Percentiles rank a stretch among this genome's conserved stretches.
phyloP scores from a whole-genome alignment of 2,113 vertebrate species.

The Dipodomys ordii region DNA sequence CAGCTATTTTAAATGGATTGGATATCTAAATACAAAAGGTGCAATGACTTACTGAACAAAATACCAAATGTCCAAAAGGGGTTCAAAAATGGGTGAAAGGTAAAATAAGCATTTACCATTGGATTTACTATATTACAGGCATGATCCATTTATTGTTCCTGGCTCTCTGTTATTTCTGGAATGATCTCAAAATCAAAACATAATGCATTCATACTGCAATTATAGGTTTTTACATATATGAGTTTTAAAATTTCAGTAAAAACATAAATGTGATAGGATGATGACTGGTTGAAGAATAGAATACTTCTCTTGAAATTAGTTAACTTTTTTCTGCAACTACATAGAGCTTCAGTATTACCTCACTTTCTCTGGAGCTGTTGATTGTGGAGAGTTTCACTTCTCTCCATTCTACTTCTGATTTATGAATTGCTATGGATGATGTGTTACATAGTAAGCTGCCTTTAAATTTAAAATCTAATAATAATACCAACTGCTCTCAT shows the following conservation, averaged over 20 bases:
- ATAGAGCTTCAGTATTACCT: not conserved
- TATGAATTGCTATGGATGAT: not conserved
- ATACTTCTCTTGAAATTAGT: not conserved
- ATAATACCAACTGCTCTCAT: conserved; percentile 30
- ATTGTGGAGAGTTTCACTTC: not conserved
- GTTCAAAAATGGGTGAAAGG: too few species aligned
- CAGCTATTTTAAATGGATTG: too few species aligned
- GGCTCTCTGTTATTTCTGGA: not conserved
- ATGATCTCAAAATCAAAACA: not conserved
- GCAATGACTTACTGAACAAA: not conserved
- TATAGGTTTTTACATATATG: not conserved
- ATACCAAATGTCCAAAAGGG: not conserved
- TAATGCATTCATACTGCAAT: not conserved
- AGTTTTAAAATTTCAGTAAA: not conserved
- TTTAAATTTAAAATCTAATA: not conserved
- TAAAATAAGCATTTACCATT: too few species aligned
- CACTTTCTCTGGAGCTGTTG: not conserved
- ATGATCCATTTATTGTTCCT: too few species aligned
- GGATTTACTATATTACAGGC: too few species aligned
- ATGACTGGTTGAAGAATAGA: not conserved
- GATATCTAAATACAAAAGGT: not conserved
- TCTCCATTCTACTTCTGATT: not conserved
- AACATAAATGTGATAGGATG: not conserved
- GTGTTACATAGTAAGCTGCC: not conserved
- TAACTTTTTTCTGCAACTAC: not conserved